Conservation (phyloP, 2,888 invertebrate genomes). For the Bellardia bayeri region DNA sequence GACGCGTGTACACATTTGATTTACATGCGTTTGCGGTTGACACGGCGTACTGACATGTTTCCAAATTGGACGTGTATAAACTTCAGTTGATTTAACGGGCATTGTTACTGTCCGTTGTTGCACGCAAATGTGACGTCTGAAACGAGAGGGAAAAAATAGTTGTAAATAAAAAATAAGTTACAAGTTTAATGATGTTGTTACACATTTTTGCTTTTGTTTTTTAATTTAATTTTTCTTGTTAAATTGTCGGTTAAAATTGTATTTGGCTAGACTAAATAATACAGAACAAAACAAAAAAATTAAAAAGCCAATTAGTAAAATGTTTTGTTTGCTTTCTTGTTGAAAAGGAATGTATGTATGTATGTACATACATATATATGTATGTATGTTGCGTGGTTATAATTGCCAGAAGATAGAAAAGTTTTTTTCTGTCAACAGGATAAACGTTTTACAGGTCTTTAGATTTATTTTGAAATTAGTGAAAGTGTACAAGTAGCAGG, state of each 20-base stretch:
- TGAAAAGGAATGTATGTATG: slow-evolving; percentile 18
- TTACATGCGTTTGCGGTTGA: slow-evolving; percentile 82
- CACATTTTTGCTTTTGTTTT: slow-evolving; percentile 19
- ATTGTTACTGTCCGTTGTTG: slow-evolving; percentile 85
- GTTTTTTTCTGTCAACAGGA: neutral
- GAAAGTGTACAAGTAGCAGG: neutral
- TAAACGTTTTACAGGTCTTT: neutral
- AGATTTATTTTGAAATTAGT: neutral
- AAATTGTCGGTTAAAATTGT: slow-evolving; percentile 30
- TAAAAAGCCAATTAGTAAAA: slow-evolving; percentile 34
- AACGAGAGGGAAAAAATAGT: slow-evolving; percentile 65
- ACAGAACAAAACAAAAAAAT: neutral
- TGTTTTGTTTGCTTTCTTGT: slow-evolving; percentile 3
- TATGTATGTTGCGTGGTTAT: slow-evolving; percentile 24
- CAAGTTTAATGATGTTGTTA: slow-evolving; percentile 63
- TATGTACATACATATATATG: no score
- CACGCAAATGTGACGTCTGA: slow-evolving; percentile 86
- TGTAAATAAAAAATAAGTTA: slow-evolving; percentile 31
- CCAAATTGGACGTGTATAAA: slow-evolving; percentile 85
- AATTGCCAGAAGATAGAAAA: neutral
- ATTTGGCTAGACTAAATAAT: slow-evolving; percentile 32
- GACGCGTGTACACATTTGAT: slow-evolving; percentile 86
- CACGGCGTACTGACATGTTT: slow-evolving; percentile 85
- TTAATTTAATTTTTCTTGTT: slow-evolving; percentile 24
- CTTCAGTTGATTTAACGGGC: slow-evolving; percentile 85